Evolutionary conservation across 2,797 vertebrate species (phyloP).

Genomic region (Gymnothorax reevesii): DNA sequence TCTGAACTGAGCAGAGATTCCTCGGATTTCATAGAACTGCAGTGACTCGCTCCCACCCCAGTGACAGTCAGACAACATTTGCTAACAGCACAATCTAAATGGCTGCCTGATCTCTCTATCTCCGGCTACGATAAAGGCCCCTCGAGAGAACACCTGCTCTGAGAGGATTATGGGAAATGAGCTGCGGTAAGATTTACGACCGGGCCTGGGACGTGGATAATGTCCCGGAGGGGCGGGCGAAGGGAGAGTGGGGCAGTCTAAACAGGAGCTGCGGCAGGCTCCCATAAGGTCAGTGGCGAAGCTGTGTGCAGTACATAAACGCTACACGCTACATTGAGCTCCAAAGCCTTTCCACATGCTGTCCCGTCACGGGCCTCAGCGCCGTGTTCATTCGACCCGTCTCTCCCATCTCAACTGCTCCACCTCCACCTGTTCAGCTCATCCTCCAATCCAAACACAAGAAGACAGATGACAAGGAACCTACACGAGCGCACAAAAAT

Average conservation of each 20-base stretch:
- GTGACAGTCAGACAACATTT: background rate
- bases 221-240: constrained; percentile 11
- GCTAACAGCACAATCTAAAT: background rate
- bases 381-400: constrained; percentile 36
- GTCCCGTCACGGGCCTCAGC: constrained; percentile 69
- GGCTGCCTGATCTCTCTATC: constrained; percentile 5
- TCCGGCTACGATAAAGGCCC: background rate
- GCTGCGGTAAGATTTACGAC: constrained; percentile 66
- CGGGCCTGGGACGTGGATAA: constrained; percentile 51
- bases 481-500: no score
- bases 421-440: constrained; percentile 62
- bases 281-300: constrained; percentile 61
- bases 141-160: constrained; percentile 63
- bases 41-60: background rate
- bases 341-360: constrained; percentile 77
- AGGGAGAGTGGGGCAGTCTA: constrained; percentile 36
- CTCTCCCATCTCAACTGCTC: constrained; percentile 57
- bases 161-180: constrained; percentile 62
- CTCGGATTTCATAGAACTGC: background rate
- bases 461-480: background rate
- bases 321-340: constrained; percentile 73
- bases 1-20: background rate
- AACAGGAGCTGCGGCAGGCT: constrained; percentile 27
- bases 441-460: constrained; percentile 44
- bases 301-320: constrained; percentile 68